phyloP scores from a whole-genome alignment of 2,113 vertebrate species.

The Crocuta crocuta region DNA sequence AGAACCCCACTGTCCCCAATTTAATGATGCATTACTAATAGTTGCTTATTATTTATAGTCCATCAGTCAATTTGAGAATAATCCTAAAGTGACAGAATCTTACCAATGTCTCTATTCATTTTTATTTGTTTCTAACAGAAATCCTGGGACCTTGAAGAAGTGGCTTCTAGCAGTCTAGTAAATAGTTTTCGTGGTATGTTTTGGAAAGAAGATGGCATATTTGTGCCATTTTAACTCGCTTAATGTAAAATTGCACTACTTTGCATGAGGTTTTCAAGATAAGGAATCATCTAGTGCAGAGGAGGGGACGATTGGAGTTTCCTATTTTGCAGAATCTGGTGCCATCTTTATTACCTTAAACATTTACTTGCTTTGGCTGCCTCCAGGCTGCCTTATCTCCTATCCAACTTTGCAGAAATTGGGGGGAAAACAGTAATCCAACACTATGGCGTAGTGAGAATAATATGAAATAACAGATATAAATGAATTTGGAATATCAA shows the following conservation, averaged over 20 bases:
- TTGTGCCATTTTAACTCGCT: constrained; percentile 14
- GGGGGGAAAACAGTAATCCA: not conserved
- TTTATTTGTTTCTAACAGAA: constrained; percentile 55
- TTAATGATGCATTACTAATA: constrained; percentile 65
- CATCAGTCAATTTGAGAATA: constrained; percentile 56
- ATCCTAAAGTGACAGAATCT: constrained; percentile 47
- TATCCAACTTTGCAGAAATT: not conserved
- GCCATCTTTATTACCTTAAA: not conserved
- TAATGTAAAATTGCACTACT: constrained; percentile 1
- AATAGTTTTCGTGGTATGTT: not conserved
- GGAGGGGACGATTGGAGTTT: not conserved
- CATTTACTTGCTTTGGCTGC: not conserved
- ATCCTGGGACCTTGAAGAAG: not conserved
- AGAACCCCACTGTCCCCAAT: constrained; percentile 28
- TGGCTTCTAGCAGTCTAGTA: constrained; percentile 34
- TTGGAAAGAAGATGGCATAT: constrained; percentile 13
- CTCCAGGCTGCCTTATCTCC: not conserved
- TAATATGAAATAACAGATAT: not conserved
- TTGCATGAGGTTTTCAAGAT: not conserved
- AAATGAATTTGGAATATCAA: not conserved
- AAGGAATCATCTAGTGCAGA: not conserved
- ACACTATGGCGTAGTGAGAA: not conserved
- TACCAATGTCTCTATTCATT: constrained; percentile 56
- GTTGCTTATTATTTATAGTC: constrained; percentile 62
- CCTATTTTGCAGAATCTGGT: not conserved